Conservation (phyloP, 1,140 invertebrate genomes). For the Pogonus chalceus region DNA sequence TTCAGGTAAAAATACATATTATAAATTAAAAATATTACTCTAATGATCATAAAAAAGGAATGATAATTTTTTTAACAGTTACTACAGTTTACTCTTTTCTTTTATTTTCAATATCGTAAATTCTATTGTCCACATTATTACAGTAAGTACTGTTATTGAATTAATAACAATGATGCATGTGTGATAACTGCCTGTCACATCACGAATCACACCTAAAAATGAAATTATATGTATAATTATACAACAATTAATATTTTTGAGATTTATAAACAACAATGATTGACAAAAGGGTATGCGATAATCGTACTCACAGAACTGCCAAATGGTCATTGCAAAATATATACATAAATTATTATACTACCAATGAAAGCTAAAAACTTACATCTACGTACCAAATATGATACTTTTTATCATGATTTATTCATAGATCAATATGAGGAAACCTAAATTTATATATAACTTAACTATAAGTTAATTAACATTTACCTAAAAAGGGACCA, state of each 20-base stretch:
- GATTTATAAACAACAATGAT: background rate
- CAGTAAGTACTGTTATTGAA: conserved; percentile 29
- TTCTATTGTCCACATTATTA: conserved; percentile 34
- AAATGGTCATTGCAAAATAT: no score
- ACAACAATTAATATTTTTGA: background rate
- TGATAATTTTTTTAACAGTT: no score
- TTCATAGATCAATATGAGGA: background rate
- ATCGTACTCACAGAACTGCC: no score
- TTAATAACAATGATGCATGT: conserved; percentile 36
- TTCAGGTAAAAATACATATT: no score
- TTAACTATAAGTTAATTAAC: background rate
- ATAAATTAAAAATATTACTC: no score
- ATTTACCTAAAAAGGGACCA: conserved; percentile 24
- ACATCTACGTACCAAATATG: no score
- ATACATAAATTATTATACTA: no score
- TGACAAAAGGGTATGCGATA: background rate
- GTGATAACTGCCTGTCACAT: conserved; percentile 33
- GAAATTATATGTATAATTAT: background rate
- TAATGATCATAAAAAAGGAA: no score
- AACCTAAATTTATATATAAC: background rate
- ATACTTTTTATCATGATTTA: background rate
- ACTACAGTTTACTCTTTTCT: no score
- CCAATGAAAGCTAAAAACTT: no score
- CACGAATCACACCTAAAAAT: conserved; percentile 35
- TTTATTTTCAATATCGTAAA: no score